Conservation (phyloP, 2,888 invertebrate genomes). For the Pachliopta kotzebuea region DNA sequence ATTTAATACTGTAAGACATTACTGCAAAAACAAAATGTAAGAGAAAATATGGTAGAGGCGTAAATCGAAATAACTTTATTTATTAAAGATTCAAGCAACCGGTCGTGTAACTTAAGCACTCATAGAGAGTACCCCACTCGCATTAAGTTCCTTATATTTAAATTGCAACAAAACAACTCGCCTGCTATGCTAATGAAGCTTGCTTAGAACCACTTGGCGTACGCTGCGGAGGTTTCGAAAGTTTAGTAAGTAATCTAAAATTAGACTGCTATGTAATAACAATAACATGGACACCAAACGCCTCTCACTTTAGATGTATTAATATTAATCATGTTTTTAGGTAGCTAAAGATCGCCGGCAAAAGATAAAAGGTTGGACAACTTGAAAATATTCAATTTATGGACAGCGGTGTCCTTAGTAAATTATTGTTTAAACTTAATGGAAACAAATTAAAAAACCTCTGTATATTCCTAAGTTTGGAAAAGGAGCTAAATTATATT, state of each 20-base stretch:
- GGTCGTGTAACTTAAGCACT: slow-evolving; percentile 44
- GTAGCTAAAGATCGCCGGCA: not conserved
- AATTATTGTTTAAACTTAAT: too few relatives aligned
- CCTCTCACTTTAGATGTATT: slow-evolving; percentile 3
- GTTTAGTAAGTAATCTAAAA: slow-evolving; percentile 43
- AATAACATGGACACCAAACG: slow-evolving; percentile 19
- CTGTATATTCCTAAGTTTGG: too few relatives aligned
- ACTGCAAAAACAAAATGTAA: too few relatives aligned
- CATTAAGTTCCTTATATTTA: slow-evolving; percentile 54
- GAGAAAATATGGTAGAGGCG: too few relatives aligned
- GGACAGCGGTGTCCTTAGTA: too few relatives aligned
- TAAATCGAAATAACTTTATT: not conserved
- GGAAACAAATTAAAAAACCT: too few relatives aligned
- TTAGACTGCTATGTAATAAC: slow-evolving; percentile 28
- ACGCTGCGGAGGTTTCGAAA: slow-evolving; percentile 42
- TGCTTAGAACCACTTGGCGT: slow-evolving; percentile 43
- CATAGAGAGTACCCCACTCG: slow-evolving; percentile 34
- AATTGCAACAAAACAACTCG: slow-evolving; percentile 55
- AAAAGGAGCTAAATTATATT: too few relatives aligned
- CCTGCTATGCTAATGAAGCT: slow-evolving; percentile 60
- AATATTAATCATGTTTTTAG: slow-evolving; percentile 5
- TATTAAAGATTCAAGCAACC: slow-evolving; percentile 41
- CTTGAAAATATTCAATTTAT: too few relatives aligned
- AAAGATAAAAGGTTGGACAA: too few relatives aligned
- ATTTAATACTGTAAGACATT: too few relatives aligned